Conservation (phyloP, 2,113 vertebrate genomes). For the Danio rerio region GRCz12tu NC_133199.1:44953001-44953500, state of each 20-base stretch:
- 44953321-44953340: background rate
- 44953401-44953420: slow-evolving; percentile 51
- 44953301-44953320: background rate
- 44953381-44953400: too few species aligned
- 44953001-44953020: too few species aligned
- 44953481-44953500: background rate
- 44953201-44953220: background rate
- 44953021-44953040: too few species aligned
- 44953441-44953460: slow-evolving; percentile 22
- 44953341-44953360: background rate
- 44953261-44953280: background rate
- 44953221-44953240: background rate
- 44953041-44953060: too few species aligned
- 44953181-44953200: background rate
- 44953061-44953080: background rate
- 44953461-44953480: slow-evolving; percentile 1
- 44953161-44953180: background rate
- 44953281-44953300: background rate
- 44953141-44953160: background rate
- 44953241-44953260: background rate
- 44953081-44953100: background rate
- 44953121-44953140: background rate
- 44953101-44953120: too few species aligned
- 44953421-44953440: slow-evolving; percentile 51
- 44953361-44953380: background rate